phyloP scores from a whole-genome alignment of 2,797 vertebrate species.

The Cyclura pinguis region DNA sequence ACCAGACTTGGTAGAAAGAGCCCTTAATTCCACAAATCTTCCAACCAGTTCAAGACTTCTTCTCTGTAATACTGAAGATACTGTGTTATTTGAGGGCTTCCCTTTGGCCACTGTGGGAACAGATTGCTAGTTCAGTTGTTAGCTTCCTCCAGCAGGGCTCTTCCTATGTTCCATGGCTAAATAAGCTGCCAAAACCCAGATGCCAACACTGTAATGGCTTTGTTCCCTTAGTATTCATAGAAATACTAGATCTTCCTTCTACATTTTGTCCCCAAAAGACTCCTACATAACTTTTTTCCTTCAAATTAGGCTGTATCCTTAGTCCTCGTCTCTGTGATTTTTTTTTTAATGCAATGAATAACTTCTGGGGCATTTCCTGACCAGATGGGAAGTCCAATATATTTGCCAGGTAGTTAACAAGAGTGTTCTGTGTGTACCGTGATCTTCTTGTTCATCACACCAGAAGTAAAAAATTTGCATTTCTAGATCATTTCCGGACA shows the following conservation, averaged over 20 bases:
- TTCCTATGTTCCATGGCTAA: neutral
- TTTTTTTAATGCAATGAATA: too few relatives aligned
- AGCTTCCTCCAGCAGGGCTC: neutral
- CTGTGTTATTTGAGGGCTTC: neutral
- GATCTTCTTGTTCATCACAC: neutral
- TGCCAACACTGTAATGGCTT: neutral
- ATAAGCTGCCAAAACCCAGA: neutral
- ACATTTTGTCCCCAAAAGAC: neutral
- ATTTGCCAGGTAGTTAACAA: too few relatives aligned
- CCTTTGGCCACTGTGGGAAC: neutral
- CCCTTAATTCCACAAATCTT: too few relatives aligned
- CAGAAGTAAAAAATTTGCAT: constrained; percentile 22
- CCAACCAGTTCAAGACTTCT: too few relatives aligned
- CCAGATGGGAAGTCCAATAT: too few relatives aligned
- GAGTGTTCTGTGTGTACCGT: too few relatives aligned
- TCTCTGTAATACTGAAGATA: neutral
- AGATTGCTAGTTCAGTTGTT: neutral
- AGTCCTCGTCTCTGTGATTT: too few relatives aligned
- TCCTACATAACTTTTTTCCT: neutral
- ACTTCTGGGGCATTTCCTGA: too few relatives aligned
- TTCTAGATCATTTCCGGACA: constrained; percentile 96
- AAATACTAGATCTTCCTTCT: neutral
- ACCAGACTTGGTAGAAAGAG: too few relatives aligned
- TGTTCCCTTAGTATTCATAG: neutral
- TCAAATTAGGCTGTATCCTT: neutral